phyloP scores from a whole-genome alignment of 2,888 invertebrate species.

The Caenorhabditis sp. region DNA sequence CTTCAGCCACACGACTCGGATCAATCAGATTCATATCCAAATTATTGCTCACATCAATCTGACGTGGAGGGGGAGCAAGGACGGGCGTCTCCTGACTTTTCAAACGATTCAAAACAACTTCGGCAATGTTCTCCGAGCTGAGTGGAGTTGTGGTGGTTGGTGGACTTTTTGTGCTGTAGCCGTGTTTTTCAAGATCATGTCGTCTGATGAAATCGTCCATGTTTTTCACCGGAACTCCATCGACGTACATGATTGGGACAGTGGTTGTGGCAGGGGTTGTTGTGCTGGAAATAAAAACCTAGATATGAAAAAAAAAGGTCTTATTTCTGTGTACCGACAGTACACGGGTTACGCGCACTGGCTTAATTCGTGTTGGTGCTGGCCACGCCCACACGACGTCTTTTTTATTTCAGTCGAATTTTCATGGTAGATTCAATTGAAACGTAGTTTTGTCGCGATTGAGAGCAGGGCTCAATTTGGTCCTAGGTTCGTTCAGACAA shows the following conservation, averaged over 20 bases:
- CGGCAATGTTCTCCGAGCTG: constrained; percentile 36
- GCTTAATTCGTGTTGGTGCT: too few species aligned
- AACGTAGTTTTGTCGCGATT: too few species aligned
- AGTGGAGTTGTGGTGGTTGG: constrained; percentile 32
- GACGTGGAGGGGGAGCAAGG: constrained; percentile 2
- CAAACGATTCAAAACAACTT: constrained; percentile 32
- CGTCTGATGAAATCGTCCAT: constrained; percentile 46
- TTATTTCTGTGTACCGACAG: too few species aligned
- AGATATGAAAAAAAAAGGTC: background rate
- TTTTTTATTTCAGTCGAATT: too few species aligned
- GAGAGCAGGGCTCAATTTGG: too few species aligned
- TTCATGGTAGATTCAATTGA: too few species aligned
- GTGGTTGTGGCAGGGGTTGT: constrained; percentile 31
- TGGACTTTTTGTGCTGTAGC: constrained; percentile 39
- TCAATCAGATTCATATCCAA: constrained; percentile 48
- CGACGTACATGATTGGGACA: constrained; percentile 37
- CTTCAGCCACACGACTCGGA: constrained; percentile 46
- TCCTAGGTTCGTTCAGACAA: background rate
- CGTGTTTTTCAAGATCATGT: constrained; percentile 37
- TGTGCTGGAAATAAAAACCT: constrained; percentile 16
- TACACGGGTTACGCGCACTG: too few species aligned
- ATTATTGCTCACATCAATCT: constrained; percentile 32
- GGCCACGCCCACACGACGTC: too few species aligned
- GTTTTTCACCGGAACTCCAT: constrained; percentile 45
- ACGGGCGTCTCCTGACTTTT: constrained; percentile 11